Conservation (phyloP, 2,113 vertebrate genomes). For the rabbit (Oryctolagus cuniculus) region mOryCun1.1 NC_091433.1:165095001-165095500, state of each 20-base stretch:
- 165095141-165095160: not conserved
- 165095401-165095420: not conserved
- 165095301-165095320: not conserved
- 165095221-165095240: not conserved
- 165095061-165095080: not conserved
- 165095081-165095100: slow-evolving; percentile 16
- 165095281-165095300: not conserved
- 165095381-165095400: not conserved
- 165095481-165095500: not conserved
- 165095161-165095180: not conserved
- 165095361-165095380: not conserved
- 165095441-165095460: slow-evolving; percentile 6
- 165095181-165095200: not conserved
- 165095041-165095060: not conserved
- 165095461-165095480: not conserved
- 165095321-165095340: not conserved
- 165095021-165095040: slow-evolving; percentile 19
- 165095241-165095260: not conserved
- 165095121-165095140: not conserved
- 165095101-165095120: not conserved
- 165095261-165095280: not conserved
- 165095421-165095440: not conserved
- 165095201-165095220: not conserved
- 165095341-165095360: not conserved
- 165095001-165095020: not conserved